Conservation (phyloP, 2,113 vertebrate species). For the Eptesicus fuscus region DNA sequence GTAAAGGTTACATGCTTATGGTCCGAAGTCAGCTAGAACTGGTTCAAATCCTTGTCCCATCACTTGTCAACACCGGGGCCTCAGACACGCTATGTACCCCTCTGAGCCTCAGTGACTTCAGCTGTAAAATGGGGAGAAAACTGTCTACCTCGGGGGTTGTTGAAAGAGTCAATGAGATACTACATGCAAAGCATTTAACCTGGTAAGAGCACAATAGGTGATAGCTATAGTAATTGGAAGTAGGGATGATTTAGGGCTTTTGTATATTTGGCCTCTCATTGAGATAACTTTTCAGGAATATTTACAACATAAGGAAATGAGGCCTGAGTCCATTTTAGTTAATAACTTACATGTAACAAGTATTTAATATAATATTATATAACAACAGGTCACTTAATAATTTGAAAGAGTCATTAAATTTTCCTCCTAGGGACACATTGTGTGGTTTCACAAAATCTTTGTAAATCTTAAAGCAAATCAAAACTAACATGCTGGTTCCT, state of each 20-base stretch:
- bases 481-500: background rate
- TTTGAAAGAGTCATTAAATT: slow-evolving; percentile 67
- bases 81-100: background rate
- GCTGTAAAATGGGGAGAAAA: background rate
- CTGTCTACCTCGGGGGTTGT: background rate
- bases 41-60: background rate
- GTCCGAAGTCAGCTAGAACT: background rate
- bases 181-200: background rate
- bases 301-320: slow-evolving; percentile 56
- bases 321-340: slow-evolving; percentile 48
- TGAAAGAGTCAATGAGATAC: background rate
- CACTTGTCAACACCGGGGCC: background rate
- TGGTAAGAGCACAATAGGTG: background rate
- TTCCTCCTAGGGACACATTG: background rate
- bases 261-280: background rate
- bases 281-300: slow-evolving; percentile 3
- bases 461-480: background rate
- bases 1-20: background rate
- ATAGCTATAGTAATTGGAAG: background rate
- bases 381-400: slow-evolving; percentile 60
- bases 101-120: background rate
- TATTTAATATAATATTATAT: slow-evolving; percentile 39
- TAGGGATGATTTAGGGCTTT: background rate
- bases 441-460: slow-evolving; percentile 11
- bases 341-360: slow-evolving; percentile 19